A percentile compares a stretch with the other conserved stretches of the same genome.
phyloP scores from a whole-genome alignment of 1,140 invertebrate genomes.

The Melitaea cinxia region DNA sequence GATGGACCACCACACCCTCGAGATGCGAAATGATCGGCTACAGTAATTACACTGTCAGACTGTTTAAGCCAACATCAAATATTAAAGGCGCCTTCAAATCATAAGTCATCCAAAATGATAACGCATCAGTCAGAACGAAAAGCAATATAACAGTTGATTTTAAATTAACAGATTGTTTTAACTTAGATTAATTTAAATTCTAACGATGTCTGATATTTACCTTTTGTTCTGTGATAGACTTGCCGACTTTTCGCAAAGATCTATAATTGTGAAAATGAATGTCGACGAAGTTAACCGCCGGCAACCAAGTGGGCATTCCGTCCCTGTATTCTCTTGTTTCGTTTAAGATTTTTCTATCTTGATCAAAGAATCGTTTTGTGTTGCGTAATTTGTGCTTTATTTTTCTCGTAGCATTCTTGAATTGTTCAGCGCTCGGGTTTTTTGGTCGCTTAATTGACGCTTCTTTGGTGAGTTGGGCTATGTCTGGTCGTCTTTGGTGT shows the following conservation, averaged over 20 bases:
- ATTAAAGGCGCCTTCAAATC: slow-evolving; percentile 43
- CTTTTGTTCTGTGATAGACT: slow-evolving; percentile 60
- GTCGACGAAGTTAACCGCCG: slow-evolving; percentile 70
- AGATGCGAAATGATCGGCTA: slow-evolving; percentile 58
- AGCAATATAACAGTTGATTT: neutral
- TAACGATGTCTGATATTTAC: slow-evolving; percentile 42
- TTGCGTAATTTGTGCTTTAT: slow-evolving; percentile 68
- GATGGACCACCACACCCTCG: slow-evolving; percentile 62
- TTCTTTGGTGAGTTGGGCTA: slow-evolving; percentile 62
- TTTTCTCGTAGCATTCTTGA: slow-evolving; percentile 60
- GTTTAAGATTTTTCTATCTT: slow-evolving; percentile 56
- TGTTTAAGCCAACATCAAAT: slow-evolving; percentile 57
- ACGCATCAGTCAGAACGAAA: slow-evolving; percentile 30
- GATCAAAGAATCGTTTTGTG: slow-evolving; percentile 62
- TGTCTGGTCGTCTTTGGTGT: slow-evolving; percentile 55
- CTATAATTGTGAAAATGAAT: slow-evolving; percentile 66
- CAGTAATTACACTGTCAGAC: slow-evolving; percentile 71
- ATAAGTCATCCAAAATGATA: slow-evolving; percentile 33
- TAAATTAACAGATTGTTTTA: neutral
- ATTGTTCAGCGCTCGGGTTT: slow-evolving; percentile 55
- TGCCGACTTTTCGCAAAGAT: slow-evolving; percentile 46
- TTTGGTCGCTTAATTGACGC: slow-evolving; percentile 46
- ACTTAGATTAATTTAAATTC: neutral
- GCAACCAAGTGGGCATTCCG: slow-evolving; percentile 69
- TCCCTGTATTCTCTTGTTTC: slow-evolving; percentile 64